Percentiles rank a stretch among this genome's conserved stretches.
Evolutionary conservation across 2,888 invertebrate species (phyloP).

Genomic region (Agonum fuliginosum): DNA sequence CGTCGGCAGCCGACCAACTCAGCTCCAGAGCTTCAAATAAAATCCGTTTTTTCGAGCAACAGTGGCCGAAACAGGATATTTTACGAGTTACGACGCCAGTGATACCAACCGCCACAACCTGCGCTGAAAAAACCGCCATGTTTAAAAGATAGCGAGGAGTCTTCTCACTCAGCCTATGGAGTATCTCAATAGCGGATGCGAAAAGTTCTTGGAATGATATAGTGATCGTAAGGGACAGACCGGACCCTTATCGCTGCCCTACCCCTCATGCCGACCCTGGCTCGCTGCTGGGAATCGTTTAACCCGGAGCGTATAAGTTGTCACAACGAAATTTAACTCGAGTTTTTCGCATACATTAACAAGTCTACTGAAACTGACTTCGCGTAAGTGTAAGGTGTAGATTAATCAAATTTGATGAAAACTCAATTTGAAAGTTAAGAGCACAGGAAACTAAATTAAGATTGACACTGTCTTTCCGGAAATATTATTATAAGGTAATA

Average conservation of each 20-base stretch:
- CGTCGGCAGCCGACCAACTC: constrained; percentile 12
- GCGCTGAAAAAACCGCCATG: constrained; percentile 40
- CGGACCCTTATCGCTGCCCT: constrained; percentile 38
- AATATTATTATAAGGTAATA: no score
- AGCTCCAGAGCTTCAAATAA: constrained; percentile 50
- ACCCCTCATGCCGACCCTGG: background rate
- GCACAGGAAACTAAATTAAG: background rate
- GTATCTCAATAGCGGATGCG: constrained; percentile 53
- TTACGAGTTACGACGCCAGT: constrained; percentile 20
- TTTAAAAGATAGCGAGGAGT: constrained; percentile 41
- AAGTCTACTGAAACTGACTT: background rate
- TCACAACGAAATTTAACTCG: background rate
- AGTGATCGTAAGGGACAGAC: constrained; percentile 55
- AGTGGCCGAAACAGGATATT: constrained; percentile 50
- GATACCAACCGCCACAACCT: constrained; percentile 25
- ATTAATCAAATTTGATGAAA: background rate
- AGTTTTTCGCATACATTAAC: constrained; percentile 31
- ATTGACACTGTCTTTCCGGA: background rate
- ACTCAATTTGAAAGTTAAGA: background rate
- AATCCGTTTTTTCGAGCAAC: constrained; percentile 40
- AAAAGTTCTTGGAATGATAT: constrained; percentile 55
- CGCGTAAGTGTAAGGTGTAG: background rate
- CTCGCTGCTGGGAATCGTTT: constrained; percentile 24
- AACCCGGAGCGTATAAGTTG: constrained; percentile 19
- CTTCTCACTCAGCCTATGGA: background rate